Evolutionary conservation across 2,113 vertebrate species (phyloP).

Genomic region (Hydrochoerus hydrochaeris): DNA sequence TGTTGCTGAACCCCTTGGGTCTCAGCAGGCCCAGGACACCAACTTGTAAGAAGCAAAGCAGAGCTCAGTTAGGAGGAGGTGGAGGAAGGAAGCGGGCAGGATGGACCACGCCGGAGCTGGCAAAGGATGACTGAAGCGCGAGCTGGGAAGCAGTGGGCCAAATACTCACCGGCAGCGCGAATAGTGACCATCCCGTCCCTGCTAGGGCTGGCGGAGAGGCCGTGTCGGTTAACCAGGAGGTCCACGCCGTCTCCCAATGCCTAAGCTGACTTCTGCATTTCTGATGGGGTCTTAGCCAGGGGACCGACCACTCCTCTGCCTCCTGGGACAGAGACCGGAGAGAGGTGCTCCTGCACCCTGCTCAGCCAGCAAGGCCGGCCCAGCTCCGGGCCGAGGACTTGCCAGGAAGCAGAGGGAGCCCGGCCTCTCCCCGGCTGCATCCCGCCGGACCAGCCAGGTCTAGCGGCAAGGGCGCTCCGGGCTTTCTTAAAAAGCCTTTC

Average conservation of each 20-base stretch:
- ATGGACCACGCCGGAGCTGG: background rate
- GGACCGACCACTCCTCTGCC: background rate
- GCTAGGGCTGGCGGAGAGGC: background rate
- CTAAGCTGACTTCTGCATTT: conserved; percentile 27
- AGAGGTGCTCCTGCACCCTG: background rate
- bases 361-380: background rate
- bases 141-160: background rate
- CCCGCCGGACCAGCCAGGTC: background rate
- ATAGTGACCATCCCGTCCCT: background rate
- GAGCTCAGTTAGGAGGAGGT: background rate
- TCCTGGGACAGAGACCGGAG: background rate
- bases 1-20: background rate
- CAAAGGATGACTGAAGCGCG: background rate
- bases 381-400: too few relatives aligned
- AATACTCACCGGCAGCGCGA: background rate
- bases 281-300: background rate
- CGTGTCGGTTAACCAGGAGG: background rate
- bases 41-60: background rate
- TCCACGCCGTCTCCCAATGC: background rate
- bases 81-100: background rate
- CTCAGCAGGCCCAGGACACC: background rate
- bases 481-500: background rate
- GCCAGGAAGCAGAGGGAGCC: too few relatives aligned
- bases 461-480: background rate
- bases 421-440: background rate